These are phyloP conservation scores for Chaenodraco wilsoni DNA, from an alignment of 2,797 vertebrate genomes.

Conservation along the genomic window DNA sequence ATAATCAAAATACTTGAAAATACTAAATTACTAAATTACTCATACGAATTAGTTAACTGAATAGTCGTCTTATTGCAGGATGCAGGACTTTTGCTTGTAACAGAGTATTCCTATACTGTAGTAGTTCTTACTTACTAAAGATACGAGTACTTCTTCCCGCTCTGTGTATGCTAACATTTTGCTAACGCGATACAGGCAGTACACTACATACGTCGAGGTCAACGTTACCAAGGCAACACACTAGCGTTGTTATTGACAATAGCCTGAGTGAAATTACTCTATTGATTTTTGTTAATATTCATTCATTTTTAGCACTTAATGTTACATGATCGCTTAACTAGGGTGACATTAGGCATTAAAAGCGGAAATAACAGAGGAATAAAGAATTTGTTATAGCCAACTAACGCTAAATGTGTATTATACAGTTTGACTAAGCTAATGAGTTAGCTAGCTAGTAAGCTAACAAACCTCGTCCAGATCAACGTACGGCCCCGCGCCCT, in stretches of 20 bases:
- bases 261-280: neutral
- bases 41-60: too few species aligned
- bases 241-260: neutral
- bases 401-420: neutral
- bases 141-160: too few species aligned
- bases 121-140: too few species aligned
- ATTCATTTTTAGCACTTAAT: neutral
- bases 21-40: too few species aligned
- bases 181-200: too few species aligned
- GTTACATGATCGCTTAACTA: neutral
- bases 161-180: too few species aligned
- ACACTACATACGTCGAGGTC: neutral
- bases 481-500: constrained; percentile 91
- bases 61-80: too few species aligned
- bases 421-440: neutral
- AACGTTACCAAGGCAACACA: neutral
- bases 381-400: too few species aligned
- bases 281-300: neutral
- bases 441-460: neutral
- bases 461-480: constrained; percentile 89
- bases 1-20: too few species aligned
- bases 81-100: too few species aligned
- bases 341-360: neutral
- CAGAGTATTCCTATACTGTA: too few species aligned
- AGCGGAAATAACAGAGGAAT: rapidly evolving